A percentile compares a stretch with the other conserved stretches of the same genome.
Conservation (phyloP, 2,113 vertebrate species). For the Chaenocephalus aceratus region DNA sequence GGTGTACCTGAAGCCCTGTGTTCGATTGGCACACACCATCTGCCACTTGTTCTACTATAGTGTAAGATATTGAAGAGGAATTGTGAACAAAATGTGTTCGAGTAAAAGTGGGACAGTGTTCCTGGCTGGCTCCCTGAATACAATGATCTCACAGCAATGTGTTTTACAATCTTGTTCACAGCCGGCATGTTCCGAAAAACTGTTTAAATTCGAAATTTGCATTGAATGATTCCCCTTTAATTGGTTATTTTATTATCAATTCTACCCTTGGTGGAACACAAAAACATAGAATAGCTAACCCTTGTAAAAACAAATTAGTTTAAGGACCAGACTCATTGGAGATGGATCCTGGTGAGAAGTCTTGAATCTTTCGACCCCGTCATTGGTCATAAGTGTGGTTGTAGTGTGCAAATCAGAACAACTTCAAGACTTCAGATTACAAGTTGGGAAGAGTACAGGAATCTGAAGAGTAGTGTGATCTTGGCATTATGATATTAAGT, state of each 20-base stretch:
- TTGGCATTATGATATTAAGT: not conserved
- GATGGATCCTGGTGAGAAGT: too few relatives aligned
- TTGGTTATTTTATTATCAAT: too few relatives aligned
- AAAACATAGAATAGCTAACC: too few relatives aligned
- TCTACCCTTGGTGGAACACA: too few relatives aligned
- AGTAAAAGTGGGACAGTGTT: not conserved
- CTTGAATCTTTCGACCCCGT: not conserved
- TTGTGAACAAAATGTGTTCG: constrained; percentile 10
- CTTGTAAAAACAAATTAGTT: too few relatives aligned
- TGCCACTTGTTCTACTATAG: not conserved
- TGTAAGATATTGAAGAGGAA: constrained; percentile 4
- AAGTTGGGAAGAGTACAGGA: not conserved
- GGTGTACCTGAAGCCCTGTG: constrained; percentile 31
- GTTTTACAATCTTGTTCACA: not conserved
- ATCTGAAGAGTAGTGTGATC: not conserved
- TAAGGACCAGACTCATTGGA: too few relatives aligned
- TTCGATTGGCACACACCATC: constrained; percentile 10
- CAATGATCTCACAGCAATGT: not conserved
- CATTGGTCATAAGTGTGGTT: not conserved
- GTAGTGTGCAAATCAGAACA: not conserved
- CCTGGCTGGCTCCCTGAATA: not conserved
- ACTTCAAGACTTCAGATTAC: not conserved
- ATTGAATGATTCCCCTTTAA: not conserved
- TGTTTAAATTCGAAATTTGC: not conserved
- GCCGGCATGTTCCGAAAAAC: not conserved